These are phyloP conservation scores for Desmophyllum pertusum DNA, from an alignment of 92 coral and sea anemone genomes.

Conservation along the genomic window DNA sequence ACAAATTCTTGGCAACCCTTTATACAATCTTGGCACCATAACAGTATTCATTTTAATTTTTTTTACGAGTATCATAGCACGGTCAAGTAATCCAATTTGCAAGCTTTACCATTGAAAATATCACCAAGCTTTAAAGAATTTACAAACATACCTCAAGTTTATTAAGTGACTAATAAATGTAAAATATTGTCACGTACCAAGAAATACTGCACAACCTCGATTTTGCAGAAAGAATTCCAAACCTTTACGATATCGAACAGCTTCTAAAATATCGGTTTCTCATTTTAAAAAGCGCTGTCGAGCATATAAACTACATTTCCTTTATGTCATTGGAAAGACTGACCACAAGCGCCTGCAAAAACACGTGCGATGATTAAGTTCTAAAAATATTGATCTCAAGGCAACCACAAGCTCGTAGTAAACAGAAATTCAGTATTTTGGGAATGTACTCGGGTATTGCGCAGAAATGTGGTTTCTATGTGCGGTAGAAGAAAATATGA, in stretches of 20 bases:
- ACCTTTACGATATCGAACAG: conserved; percentile 20
- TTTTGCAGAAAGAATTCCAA: conserved; percentile 14
- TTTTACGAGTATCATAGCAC: conserved; percentile 14
- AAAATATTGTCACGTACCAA: conserved; percentile 12
- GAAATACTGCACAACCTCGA: neutral
- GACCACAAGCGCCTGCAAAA: conserved; percentile 5
- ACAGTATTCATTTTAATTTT: neutral
- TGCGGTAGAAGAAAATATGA: neutral
- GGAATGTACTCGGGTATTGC: conserved; percentile 14
- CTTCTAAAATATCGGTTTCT: conserved; percentile 20
- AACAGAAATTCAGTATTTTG: conserved; percentile 1
- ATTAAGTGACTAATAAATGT: neutral
- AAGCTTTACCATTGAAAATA: neutral
- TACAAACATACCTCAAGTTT: neutral
- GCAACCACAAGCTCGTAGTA: neutral
- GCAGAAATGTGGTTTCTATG: neutral
- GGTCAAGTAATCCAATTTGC: neutral
- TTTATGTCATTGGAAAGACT: neutral
- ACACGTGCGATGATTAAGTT: neutral
- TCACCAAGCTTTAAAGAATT: neutral
- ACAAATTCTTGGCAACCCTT: neutral
- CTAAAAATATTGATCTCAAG: conserved; percentile 30
- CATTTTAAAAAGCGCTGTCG: neutral
- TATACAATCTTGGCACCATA: neutral
- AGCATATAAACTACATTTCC: conserved; percentile 13